Evolutionary conservation across 1,140 invertebrate species (phyloP).

Genomic region (Trichomalopsis sarcophagae): DNA sequence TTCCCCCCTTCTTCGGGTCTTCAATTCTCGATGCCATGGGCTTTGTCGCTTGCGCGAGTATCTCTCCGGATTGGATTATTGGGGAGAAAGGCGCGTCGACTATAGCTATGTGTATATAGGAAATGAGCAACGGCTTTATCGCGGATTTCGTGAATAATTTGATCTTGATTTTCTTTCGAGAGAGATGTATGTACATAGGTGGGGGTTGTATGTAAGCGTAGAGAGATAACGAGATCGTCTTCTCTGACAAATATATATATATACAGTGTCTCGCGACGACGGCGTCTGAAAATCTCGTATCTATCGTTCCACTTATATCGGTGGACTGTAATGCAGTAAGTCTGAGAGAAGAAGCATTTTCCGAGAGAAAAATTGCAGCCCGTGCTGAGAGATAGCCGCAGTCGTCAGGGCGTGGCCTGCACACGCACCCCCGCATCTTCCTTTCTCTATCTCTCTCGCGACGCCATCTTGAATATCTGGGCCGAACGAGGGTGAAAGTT

Average conservation of each 20-base stretch:
- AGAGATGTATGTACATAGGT: no score
- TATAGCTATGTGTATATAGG: not conserved
- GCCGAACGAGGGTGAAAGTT: slow-evolving; percentile 61
- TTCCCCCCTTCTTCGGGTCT: not conserved
- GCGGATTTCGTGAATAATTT: not conserved
- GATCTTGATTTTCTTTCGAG: no score
- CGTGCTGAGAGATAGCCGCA: not conserved
- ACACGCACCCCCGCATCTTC: slow-evolving; percentile 65
- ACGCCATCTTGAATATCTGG: slow-evolving; percentile 68
- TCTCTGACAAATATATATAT: no score
- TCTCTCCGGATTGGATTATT: no score
- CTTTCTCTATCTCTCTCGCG: slow-evolving; percentile 11
- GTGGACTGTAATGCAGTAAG: no score
- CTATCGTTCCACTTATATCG: no score
- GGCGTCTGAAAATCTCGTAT: no score
- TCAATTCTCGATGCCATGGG: not conserved
- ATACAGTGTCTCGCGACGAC: no score
- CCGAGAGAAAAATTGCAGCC: slow-evolving; percentile 1
- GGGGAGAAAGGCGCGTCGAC: no score
- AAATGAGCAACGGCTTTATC: not conserved
- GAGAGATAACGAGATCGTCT: no score
- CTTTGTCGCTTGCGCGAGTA: not conserved
- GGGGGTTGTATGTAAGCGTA: no score
- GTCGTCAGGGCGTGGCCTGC: slow-evolving; percentile 65
- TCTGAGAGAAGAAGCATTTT: not conserved